Evolutionary conservation across 1,140 invertebrate genomes (phyloP).

Genomic region (Meteorus sp.): DNA sequence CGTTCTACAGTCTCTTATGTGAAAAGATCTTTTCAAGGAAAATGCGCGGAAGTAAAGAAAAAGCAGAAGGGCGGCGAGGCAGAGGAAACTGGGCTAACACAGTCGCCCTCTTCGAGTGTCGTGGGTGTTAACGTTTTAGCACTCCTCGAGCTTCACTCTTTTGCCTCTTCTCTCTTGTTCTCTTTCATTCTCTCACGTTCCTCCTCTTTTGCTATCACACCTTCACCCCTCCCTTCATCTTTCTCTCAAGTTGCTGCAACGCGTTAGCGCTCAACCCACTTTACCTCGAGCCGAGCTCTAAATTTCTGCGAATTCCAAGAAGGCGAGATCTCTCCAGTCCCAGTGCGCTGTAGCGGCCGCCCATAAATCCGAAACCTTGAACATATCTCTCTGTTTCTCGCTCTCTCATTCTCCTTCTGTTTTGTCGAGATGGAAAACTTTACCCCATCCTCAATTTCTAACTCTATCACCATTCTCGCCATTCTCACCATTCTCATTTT

Average conservation of each 20-base stretch:
- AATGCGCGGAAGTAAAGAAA: constrained; percentile 2
- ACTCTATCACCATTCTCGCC: neutral
- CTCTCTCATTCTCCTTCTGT: neutral
- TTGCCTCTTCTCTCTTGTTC: neutral
- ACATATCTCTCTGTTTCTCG: constrained; percentile 17
- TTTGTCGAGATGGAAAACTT: too few relatives aligned
- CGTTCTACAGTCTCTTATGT: neutral
- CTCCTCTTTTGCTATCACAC: neutral
- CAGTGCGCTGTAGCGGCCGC: too few relatives aligned
- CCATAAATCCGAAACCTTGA: constrained; percentile 27
- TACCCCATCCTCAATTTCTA: neutral
- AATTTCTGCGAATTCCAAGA: constrained; percentile 29
- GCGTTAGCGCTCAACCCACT: constrained; percentile 17
- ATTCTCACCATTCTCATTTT: too few relatives aligned
- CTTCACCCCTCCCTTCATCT: neutral
- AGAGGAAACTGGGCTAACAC: constrained; percentile 11
- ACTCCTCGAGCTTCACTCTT: neutral
- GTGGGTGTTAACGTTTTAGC: constrained; percentile 28
- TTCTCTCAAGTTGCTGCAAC: neutral
- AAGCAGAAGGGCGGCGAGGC: constrained; percentile 1
- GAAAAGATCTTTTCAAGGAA: constrained; percentile 7
- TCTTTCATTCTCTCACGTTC: neutral
- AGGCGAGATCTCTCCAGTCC: constrained; percentile 23
- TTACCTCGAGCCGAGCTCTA: constrained; percentile 18
- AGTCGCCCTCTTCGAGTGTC: constrained; percentile 8